Conservation (phyloP, 2,888 invertebrate genomes). For the Xylota sylvarum region DNA sequence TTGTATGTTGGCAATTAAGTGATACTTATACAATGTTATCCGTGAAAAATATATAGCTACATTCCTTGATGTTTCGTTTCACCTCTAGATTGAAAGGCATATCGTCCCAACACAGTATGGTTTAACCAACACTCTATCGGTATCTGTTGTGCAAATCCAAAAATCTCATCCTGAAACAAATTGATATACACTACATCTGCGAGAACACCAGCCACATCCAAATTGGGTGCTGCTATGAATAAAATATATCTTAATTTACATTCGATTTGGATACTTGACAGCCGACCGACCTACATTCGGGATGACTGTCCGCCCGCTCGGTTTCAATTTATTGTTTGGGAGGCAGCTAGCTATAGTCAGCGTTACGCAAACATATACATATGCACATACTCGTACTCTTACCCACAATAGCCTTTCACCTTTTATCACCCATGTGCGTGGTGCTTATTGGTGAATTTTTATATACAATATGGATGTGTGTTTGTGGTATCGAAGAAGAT, state of each 20-base stretch:
- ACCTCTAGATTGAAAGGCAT: constrained; percentile 28
- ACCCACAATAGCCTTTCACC: constrained; percentile 51
- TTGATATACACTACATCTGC: constrained; percentile 37
- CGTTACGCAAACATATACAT: constrained; percentile 59
- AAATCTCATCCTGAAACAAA: constrained; percentile 67
- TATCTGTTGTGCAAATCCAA: constrained; percentile 60
- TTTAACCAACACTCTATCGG: constrained; percentile 25
- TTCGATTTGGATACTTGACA: constrained; percentile 72
- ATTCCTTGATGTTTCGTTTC: constrained; percentile 2
- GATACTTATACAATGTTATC: neutral
- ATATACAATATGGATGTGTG: neutral
- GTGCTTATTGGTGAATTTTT: constrained; percentile 47
- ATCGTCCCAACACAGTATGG: constrained; percentile 2
- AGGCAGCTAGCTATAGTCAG: constrained; percentile 13
- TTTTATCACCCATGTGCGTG: constrained; percentile 45
- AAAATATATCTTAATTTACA: constrained; percentile 76
- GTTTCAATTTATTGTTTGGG: constrained; percentile 68
- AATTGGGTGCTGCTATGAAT: constrained; percentile 72
- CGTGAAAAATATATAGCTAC: constrained; percentile 1
- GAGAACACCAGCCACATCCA: constrained; percentile 30
- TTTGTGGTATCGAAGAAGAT: constrained; percentile 62
- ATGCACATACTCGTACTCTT: too few species aligned
- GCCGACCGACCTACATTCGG: constrained; percentile 51
- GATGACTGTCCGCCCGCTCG: constrained; percentile 31
- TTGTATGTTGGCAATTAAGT: constrained; percentile 16